These are phyloP conservation scores for Eristalis arbustorum DNA, from an alignment of 2,888 invertebrate genomes.

Conservation along the genomic window DNA sequence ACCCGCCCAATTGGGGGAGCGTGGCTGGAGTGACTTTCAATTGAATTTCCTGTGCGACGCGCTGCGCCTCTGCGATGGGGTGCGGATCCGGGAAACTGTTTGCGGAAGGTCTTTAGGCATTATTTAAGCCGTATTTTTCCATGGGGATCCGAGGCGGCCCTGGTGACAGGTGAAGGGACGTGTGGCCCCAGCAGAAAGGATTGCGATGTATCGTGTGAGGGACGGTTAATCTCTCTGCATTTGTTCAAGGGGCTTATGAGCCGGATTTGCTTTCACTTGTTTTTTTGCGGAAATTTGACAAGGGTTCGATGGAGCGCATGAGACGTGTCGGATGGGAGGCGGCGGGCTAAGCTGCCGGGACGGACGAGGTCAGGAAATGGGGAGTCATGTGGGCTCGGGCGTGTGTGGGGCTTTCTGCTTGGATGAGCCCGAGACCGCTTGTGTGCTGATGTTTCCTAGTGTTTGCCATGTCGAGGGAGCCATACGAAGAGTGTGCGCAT, in stretches of 20 bases:
- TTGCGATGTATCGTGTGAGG: neutral
- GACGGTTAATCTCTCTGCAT: neutral
- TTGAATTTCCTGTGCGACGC: slow-evolving; percentile 29
- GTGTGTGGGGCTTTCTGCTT: neutral
- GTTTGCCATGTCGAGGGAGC: too few relatives aligned
- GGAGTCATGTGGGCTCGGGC: neutral
- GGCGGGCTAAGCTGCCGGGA: neutral
- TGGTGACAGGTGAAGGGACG: neutral
- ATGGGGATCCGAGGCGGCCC: neutral
- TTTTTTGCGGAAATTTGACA: neutral
- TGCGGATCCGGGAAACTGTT: neutral
- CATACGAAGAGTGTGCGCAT: too few relatives aligned
- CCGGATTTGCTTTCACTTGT: neutral
- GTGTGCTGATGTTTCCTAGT: too few relatives aligned
- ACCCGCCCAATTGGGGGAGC: neutral
- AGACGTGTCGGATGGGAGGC: neutral
- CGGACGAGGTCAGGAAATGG: neutral
- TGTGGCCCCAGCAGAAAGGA: neutral
- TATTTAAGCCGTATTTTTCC: neutral
- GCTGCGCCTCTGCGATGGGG: neutral
- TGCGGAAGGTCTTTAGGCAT: neutral
- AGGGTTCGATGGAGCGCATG: neutral
- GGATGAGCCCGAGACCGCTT: too few relatives aligned
- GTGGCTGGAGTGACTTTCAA: slow-evolving; percentile 9
- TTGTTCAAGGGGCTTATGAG: neutral